Base-by-base conservation (phyloP, 2,888 invertebrate species). In the Perithous albicinctus region DNA sequence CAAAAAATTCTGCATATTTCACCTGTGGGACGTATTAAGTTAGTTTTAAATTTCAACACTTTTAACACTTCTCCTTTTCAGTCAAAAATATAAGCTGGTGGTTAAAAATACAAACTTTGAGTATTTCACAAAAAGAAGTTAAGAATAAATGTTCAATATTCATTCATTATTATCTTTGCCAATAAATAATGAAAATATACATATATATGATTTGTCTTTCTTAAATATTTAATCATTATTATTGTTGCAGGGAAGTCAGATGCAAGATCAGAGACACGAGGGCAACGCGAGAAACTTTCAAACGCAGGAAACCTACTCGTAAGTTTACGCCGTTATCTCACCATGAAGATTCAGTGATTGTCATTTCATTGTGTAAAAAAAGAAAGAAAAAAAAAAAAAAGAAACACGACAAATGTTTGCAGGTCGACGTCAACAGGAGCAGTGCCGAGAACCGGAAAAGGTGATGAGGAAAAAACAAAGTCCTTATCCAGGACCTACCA, bases 401-500 rank as follows among this genome's bases (percentile, higher is more conserved):
- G 26, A 29, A 20, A 32, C 15, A 38, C n/a, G 59, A 51, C 10
- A 18, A 12, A 78, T 78, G 43, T 7, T 51, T 54, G 12, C 80
- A 92, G 92, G 84, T 87, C 89, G 46, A 80, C 88, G 59, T 87
- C 89, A 8, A 85, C 86, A 0, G 90, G 90, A 82, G 87, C 88
- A 8, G 87, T 89, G 32, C 86, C 90, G 51, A 88, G 88, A 73
- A 80, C 87, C 18, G 79, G 87, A 35, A 92, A 91, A 79, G 84
- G 87, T 61, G 92, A 92, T 67, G 92, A 92, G 35, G 92, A 92
- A 20, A 90, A 89, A 61, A 92, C 93, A 75, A 95, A 96, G 91
- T 95, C 96, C n/a, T 95, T 96, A 78, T 95, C 96, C 59, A 96
- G 96, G 93, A 97, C 97, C 0, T 97, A 97, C 89, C 96, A 97